Evolutionary conservation across 2,888 invertebrate species (phyloP), one percentile per base, ranked within the genome.

Genomic region (Phrixothrix hirtus): DNA sequence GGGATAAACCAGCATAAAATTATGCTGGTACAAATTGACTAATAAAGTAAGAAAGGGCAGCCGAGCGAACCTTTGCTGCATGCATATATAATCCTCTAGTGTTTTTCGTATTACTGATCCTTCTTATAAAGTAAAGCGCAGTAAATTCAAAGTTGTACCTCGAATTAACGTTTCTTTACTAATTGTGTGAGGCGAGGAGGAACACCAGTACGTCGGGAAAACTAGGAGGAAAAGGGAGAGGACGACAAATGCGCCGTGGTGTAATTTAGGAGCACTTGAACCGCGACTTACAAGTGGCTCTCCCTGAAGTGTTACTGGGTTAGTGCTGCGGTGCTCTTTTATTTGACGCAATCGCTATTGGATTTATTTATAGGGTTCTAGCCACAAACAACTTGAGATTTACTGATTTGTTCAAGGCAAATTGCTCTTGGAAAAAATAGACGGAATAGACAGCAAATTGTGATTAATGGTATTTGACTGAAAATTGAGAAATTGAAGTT

Each of bases 221-320:
- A 12, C 27, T 3, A 35, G 7, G 31, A 30, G 12, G 31, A 27
- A 29, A 30, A 12, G 32, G 37, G 46, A 47, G 52, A 31, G 53
- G 48, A 49, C 53, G 48, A 54, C 55, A 51, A 50, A 38, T 47
- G 52, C 46, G 46, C 35, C 45, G 44, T 42, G 53, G 50, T 51
- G 61, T 62, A 62, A 62, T 59, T 62, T 62, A 60, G 61, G 57
- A 61, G 56, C 58, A 60, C 61, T 62, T 55, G 58, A 60, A 58
- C 53, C 52, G 58, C 59, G 59, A 62, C 62, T 61, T 61, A 58
- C 59, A 60, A 62, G 62, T 59, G 58, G 58, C 60, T 61, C 52
- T 60, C 49, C 39, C 57, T 61, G 57, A 50, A 61, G 60, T 56
- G 58, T 51, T 57, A 51, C 44, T 44, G 46, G 53, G 53, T 53